Evolutionary conservation across 2,797 vertebrate species (phyloP).

Genomic region (Karalla daura): DNA sequence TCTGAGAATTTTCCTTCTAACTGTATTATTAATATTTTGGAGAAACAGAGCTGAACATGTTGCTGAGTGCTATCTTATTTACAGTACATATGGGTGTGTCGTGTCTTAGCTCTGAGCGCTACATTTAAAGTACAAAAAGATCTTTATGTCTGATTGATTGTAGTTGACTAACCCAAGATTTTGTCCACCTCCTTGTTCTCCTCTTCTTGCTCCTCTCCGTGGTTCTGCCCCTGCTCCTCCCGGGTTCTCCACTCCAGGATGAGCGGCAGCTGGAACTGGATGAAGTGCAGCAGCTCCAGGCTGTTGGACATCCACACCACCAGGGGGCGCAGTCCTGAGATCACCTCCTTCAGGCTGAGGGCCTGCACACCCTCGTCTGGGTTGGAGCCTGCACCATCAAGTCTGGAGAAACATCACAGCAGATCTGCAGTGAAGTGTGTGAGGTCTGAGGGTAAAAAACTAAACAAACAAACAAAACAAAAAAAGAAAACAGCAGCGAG

Average conservation of each 20-base stretch:
- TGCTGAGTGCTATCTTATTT: too few species aligned
- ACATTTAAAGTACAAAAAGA: too few species aligned
- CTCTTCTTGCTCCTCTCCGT: slow-evolving; percentile 52
- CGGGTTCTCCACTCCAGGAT: slow-evolving; percentile 76
- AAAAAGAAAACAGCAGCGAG: too few species aligned
- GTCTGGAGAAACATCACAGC: slow-evolving; percentile 16
- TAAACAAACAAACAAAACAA: too few species aligned
- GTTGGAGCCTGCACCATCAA: slow-evolving; percentile 16
- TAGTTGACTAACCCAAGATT: slow-evolving; percentile 60
- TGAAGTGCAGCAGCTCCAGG: slow-evolving; percentile 85
- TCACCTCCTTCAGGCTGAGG: slow-evolving; percentile 53
- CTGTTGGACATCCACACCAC: slow-evolving; percentile 87
- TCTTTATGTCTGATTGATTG: neutral
- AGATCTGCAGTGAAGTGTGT: neutral
- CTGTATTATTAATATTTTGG: too few species aligned
- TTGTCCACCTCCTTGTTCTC: slow-evolving; percentile 53
- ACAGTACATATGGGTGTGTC: too few species aligned
- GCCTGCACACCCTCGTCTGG: slow-evolving; percentile 38
- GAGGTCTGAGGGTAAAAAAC: neutral
- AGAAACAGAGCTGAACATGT: too few species aligned
- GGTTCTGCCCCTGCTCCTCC: slow-evolving; percentile 45
- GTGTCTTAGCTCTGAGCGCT: too few species aligned
- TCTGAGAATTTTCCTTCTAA: too few species aligned
- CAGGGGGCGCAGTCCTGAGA: slow-evolving; percentile 79
- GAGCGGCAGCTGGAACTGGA: slow-evolving; percentile 82